These are phyloP conservation scores for Pomacea canaliculata DNA, from an alignment of 2,888 invertebrate genomes.

Conservation along the genomic window DNA sequence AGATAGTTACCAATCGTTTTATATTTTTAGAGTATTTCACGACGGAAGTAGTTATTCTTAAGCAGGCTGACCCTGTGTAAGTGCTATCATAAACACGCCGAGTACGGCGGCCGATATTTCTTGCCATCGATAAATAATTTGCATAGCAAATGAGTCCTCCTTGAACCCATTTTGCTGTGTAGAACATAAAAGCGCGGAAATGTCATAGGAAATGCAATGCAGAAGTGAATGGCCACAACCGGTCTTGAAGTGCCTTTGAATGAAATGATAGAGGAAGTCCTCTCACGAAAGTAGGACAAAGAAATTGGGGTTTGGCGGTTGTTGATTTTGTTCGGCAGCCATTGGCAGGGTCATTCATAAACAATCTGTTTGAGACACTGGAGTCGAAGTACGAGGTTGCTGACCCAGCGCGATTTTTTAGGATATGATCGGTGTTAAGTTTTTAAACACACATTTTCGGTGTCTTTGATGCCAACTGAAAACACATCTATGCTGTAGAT, in stretches of 20 bases:
- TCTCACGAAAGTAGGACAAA: conserved; percentile 18
- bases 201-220: conserved; percentile 19
- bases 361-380: conserved; percentile 10
- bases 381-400: no score
- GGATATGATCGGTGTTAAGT: no score
- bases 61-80: conserved; percentile 3
- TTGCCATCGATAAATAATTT: conserved; percentile 39
- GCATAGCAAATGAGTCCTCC: conserved; percentile 45
- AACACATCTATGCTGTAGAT: no score
- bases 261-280: conserved; percentile 9
- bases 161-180: conserved; percentile 25
- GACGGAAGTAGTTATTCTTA: neutral
- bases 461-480: no score
- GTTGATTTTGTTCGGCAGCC: conserved; percentile 26
- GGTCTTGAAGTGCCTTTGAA: conserved; percentile 17
- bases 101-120: conserved; percentile 20
- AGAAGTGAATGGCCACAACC: neutral
- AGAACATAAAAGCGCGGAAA: conserved; percentile 24
- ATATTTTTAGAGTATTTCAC: conserved; percentile 3
- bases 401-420: no score
- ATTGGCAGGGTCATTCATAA: conserved; percentile 26
- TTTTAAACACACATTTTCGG: no score
- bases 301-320: conserved; percentile 21
- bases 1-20: neutral
- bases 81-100: conserved; percentile 10